Conservation (phyloP, 2,888 invertebrate genomes). For the Pilophorus perplexus region DNA sequence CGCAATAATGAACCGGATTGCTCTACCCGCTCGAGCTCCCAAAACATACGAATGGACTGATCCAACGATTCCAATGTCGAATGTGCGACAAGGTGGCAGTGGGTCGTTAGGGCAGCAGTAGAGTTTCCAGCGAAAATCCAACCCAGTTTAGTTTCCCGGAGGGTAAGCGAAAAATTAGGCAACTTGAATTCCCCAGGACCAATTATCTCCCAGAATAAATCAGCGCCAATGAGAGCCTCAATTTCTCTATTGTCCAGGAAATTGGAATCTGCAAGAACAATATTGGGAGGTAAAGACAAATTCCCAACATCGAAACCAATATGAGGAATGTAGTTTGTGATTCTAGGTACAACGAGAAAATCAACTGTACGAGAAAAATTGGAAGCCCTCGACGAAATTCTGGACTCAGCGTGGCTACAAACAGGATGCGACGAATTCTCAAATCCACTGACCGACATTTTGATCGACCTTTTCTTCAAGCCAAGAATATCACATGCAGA, state of each 20-base stretch:
- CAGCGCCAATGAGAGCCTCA: conserved; percentile 47
- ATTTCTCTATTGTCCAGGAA: conserved; percentile 42
- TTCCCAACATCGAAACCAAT: conserved; percentile 31
- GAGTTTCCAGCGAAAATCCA: conserved; percentile 43
- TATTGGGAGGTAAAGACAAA: conserved; percentile 44
- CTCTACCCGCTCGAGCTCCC: conserved; percentile 24
- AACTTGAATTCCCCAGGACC: conserved; percentile 31
- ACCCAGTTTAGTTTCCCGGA: conserved; percentile 45
- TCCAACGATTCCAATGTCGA: conserved; percentile 18
- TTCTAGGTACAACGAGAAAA: conserved; percentile 45
- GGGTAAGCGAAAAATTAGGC: conserved; percentile 10
- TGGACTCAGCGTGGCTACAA: conserved; percentile 4
- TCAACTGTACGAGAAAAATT: conserved; percentile 38
- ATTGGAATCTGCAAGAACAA: conserved; percentile 46
- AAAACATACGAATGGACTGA: conserved; percentile 26
- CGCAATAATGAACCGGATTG: not conserved
- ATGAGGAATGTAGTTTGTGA: conserved; percentile 46
- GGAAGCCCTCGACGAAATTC: conserved; percentile 35
- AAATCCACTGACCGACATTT: conserved; percentile 41
- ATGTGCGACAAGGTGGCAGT: conserved; percentile 1
- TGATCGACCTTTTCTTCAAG: conserved; percentile 18
- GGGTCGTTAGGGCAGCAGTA: not conserved
- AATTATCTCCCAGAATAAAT: conserved; percentile 45
- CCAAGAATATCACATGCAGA: conserved; percentile 24
- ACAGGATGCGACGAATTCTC: conserved; percentile 5